Evolutionary conservation across 2,113 vertebrate genomes (phyloP), one percentile per base, ranked within the genome.

Genomic region (Heptranchias perlo): DNA sequence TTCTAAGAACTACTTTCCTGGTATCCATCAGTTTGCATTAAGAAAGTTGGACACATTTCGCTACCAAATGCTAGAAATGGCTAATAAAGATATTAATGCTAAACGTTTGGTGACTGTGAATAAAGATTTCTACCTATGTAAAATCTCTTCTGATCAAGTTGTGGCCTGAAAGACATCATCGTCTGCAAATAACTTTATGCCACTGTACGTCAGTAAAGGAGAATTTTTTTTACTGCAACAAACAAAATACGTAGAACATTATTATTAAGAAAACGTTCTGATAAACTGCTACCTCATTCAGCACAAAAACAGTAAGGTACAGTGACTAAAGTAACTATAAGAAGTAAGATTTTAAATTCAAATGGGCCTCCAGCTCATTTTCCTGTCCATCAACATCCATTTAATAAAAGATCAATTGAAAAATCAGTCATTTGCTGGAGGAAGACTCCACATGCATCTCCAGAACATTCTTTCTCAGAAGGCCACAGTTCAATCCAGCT

Each of bases 401-500:
- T 97, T 96, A 98, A 96, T 64, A 98, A 96, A 69, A 98, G 97
- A 96, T 97, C 97, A 73, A 98, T 97, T 0, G 96, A 96, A 97
- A 98, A 98, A 0, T 96, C 96, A 28, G 97, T 96, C 96, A 98
- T 96, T 11, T 84, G 96, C 0, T 96, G 96, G 96, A 97, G 54
- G 96, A 98, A 98, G 5, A 95, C 61, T 44, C 65, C 93, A 96
- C 98, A 98, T 39, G 58, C 4, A 0, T 10, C 13, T 0, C 78
- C 97, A 0, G 96, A 1, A 73, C 98, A 98, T 0, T 39, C 87
- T 49, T 95, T 0, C 0, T 96, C 94, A 64, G 97, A 96, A 95
- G 98, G 99, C 99, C 98, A 99, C 96, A 97, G 97, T 96, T 99
- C 98, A 97, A 99, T 98, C 98, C 98, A 97, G 0, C 98, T 98